Base-by-base conservation (phyloP, 2,797 vertebrate genomes). In the Sebastes hopkinsi region DNA sequence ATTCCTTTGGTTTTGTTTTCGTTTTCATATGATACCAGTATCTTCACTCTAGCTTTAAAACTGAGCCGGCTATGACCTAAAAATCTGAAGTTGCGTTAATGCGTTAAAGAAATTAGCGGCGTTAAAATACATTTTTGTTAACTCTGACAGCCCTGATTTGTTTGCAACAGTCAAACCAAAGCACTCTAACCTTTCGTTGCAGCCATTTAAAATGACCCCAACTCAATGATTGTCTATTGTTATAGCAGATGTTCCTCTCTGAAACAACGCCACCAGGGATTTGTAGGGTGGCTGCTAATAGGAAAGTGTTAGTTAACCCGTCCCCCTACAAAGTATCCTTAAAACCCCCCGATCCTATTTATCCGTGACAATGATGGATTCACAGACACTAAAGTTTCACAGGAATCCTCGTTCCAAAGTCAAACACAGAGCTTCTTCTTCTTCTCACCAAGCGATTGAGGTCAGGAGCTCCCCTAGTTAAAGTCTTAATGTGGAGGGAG, bases 291-390 rank as follows among this genome's bases (percentile, higher is more conserved):
- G 80, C 67, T 55, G 75, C 82, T 90, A 78, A 90, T 77, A 86
- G 82, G 74, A 79, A 62, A 80, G 72, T 67, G 62, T 87, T 87
- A 86, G 91, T 90, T 88, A 91, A 88, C 81, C 81, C 87, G 38
- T 67, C 77, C 90, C 87, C 87, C 79, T 67, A 68, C 84, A 74
- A 87, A 86, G 80, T 82, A 70, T 75, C 87, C 83, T 54, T 83
- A 82, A 87, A 81, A 65, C 67, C 79, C 68, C 73, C 73, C 22
- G 3, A 80, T 87, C 87, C 88, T 67, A 87, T 93, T 93, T 88
- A 93, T 85, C 73, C 1, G 18, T 92, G 93, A 95, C 94, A 94
- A 75, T 94, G 94, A 95, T 92, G 88, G 90, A 95, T 94, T 93
- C 88, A 89, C 81, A 62, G 85, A 79, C 77, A 79, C 87, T 82